Evolutionary conservation across 2,888 invertebrate genomes (phyloP).

Genomic region (Atethmia centrago): DNA sequence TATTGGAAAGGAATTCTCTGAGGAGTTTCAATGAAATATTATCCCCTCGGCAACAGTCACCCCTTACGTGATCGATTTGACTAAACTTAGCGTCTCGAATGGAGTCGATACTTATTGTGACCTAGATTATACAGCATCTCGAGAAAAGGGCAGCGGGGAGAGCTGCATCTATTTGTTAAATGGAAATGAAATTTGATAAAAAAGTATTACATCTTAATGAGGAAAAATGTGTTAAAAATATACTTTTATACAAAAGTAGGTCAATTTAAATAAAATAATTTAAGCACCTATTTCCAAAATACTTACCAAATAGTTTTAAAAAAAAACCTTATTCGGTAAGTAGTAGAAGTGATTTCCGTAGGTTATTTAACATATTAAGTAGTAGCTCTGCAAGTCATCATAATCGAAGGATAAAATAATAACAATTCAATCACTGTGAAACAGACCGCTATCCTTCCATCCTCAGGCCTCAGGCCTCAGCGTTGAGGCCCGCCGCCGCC

Average conservation of each 20-base stretch:
- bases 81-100: slow-evolving; percentile 10
- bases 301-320: background rate
- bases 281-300: background rate
- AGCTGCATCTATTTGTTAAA: slow-evolving; percentile 32
- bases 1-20: slow-evolving; percentile 14
- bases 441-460: no score
- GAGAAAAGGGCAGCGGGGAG: background rate
- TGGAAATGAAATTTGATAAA: slow-evolving; percentile 45
- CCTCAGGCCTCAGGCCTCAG: no score
- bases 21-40: slow-evolving; percentile 48
- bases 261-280: background rate
- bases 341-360: background rate
- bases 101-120: slow-evolving; percentile 12
- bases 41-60: slow-evolving; percentile 45
- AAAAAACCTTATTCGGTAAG: background rate
- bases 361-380: background rate
- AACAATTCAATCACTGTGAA: no score
- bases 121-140: background rate
- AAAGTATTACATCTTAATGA: slow-evolving; percentile 28
- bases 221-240: slow-evolving; percentile 2
- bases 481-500: no score
- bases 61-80: slow-evolving; percentile 48
- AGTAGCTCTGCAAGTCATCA: no score
- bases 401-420: background rate
- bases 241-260: background rate